phyloP scores from a whole-genome alignment of 1,140 invertebrate species.

The Wiebesia pumilae region DNA sequence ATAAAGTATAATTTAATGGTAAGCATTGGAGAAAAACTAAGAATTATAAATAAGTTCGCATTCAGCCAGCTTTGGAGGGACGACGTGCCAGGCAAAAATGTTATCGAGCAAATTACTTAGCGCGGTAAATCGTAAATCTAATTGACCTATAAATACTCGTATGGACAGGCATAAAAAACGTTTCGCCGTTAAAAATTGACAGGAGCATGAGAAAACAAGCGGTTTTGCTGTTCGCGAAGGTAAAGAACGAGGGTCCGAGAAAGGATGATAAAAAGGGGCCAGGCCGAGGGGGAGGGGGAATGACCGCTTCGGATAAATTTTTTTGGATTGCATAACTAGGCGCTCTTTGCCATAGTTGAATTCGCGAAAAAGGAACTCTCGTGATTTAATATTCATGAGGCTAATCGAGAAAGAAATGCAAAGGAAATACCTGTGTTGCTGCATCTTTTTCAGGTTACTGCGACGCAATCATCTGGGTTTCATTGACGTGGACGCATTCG shows the following conservation, averaged over 20 bases:
- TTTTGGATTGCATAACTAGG: background rate
- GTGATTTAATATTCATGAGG: slow-evolving; percentile 28
- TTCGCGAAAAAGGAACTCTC: background rate
- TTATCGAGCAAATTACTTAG: slow-evolving; percentile 15
- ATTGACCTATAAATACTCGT: background rate
- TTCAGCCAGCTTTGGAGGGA: slow-evolving; percentile 6
- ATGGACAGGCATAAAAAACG: background rate
- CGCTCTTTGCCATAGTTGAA: background rate
- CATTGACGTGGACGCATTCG: slow-evolving; percentile 80
- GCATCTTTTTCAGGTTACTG: slow-evolving; percentile 76
- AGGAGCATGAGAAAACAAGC: background rate
- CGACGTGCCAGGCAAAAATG: background rate
- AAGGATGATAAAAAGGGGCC: background rate
- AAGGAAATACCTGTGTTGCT: slow-evolving; percentile 6
- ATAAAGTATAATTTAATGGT: background rate
- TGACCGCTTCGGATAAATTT: background rate
- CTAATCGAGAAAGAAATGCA: background rate
- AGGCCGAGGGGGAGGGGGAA: background rate
- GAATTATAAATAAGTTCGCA: background rate
- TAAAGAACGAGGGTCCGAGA: background rate
- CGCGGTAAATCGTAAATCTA: slow-evolving; percentile 37
- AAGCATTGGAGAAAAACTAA: background rate
- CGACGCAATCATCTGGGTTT: slow-evolving; percentile 81
- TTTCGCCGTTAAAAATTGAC: background rate
- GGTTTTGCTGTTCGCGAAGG: background rate